Conservation (phyloP, 2,113 vertebrate species). For the Xiphophorus couchianus region DNA sequence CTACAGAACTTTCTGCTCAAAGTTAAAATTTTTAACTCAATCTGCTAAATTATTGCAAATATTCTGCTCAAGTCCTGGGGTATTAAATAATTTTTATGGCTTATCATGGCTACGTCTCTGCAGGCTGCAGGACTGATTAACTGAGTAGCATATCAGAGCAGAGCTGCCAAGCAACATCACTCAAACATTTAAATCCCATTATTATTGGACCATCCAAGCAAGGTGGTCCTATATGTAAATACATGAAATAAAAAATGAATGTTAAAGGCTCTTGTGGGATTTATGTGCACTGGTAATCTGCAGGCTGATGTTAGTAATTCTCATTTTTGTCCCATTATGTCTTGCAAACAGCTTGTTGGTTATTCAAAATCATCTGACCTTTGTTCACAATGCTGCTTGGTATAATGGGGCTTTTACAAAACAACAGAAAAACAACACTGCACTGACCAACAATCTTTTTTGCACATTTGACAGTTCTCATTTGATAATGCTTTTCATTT, state of each 20-base stretch:
- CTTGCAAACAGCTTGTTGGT: constrained; percentile 6
- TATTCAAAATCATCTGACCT: constrained; percentile 48
- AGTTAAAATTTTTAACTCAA: neutral
- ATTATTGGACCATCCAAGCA: constrained; percentile 39
- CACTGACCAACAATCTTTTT: constrained; percentile 51
- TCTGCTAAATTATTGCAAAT: neutral
- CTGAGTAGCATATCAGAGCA: constrained; percentile 35
- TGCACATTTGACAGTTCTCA: constrained; percentile 58
- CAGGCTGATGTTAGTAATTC: constrained; percentile 44
- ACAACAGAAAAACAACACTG: constrained; percentile 47
- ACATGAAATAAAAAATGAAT: constrained; percentile 39
- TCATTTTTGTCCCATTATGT: constrained; percentile 45
- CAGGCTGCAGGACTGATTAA: constrained; percentile 35
- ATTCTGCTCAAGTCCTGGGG: neutral
- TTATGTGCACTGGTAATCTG: constrained; percentile 50
- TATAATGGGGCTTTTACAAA: constrained; percentile 8
- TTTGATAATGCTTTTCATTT: constrained; percentile 72
- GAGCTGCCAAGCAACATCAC: constrained; percentile 54
- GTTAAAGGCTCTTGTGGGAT: constrained; percentile 38
- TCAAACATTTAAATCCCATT: constrained; percentile 66
- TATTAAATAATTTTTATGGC: constrained; percentile 26
- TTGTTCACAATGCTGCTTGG: constrained; percentile 33
- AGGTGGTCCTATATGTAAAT: constrained; percentile 37
- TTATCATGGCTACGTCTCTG: constrained; percentile 13
- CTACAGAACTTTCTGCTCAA: neutral